Evolutionary conservation across 2,797 vertebrate genomes (phyloP).

Genomic region (Enteromius radiatus): DNA sequence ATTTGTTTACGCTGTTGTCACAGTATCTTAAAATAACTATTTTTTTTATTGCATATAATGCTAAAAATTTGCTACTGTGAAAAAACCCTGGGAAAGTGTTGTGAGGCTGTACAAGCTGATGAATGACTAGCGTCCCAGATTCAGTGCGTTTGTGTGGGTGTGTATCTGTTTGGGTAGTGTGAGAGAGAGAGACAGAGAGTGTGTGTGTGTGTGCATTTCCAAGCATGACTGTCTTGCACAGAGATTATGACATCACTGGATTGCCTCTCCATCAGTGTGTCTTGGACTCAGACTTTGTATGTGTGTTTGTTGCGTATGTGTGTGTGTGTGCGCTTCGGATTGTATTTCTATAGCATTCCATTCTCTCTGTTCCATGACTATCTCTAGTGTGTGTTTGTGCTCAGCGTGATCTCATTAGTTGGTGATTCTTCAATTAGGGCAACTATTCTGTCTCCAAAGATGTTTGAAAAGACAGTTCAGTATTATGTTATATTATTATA

Average conservation of each 20-base stretch:
- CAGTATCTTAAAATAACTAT: constrained; percentile 14
- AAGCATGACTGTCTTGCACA: constrained; percentile 20
- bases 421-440: neutral
- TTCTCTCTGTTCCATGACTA: constrained; percentile 30
- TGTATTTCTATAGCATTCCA: constrained; percentile 9
- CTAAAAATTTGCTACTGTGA: neutral
- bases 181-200: neutral
- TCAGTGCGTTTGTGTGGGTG: neutral
- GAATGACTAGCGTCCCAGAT: constrained; percentile 18
- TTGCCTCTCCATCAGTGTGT: neutral
- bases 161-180: neutral
- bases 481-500: neutral
- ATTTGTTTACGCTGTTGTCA: constrained; percentile 21
- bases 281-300: neutral
- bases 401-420: neutral
- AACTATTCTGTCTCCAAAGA: neutral
- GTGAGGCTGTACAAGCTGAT: constrained; percentile 14
- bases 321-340: neutral
- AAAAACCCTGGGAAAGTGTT: constrained; percentile 33
- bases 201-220: neutral
- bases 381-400: neutral
- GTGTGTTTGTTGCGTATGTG: neutral
- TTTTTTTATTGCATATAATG: constrained; percentile 17
- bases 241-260: neutral
- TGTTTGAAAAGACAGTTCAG: neutral